These are phyloP conservation scores for Polyommatus icarus DNA, from an alignment of 2,888 invertebrate genomes.

Conservation along the genomic window DNA sequence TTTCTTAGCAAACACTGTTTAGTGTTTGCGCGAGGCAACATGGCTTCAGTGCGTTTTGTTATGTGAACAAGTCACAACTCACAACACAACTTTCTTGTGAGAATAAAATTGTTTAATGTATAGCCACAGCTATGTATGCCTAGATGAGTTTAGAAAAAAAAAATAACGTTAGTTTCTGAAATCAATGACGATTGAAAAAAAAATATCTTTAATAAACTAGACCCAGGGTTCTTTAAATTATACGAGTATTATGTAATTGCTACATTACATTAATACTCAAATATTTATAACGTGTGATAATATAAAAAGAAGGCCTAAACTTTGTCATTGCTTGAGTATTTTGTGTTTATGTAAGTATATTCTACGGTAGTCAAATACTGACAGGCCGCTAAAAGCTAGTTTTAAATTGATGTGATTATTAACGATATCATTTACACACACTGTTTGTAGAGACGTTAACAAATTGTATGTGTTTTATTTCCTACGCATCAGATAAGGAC, in stretches of 20 bases:
- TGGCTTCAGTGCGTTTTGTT: no score
- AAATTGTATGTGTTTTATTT: background rate
- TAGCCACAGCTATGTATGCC: no score
- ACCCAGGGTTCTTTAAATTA: background rate
- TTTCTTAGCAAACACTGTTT: background rate
- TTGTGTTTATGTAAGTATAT: background rate
- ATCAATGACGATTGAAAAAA: no score
- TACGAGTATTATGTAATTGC: background rate
- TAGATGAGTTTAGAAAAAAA: no score
- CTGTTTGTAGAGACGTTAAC: no score
- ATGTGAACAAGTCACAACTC: background rate
- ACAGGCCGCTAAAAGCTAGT: background rate
- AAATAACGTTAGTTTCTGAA: no score
- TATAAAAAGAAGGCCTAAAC: background rate
- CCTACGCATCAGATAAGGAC: background rate
- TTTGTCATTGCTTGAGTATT: constrained; percentile 1
- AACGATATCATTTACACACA: no score
- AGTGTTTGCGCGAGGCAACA: background rate
- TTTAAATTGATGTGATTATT: background rate
- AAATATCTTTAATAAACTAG: no score
- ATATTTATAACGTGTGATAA: background rate
- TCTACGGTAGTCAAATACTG: background rate
- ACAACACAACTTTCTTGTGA: no score
- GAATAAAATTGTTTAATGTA: no score
- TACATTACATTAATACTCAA: background rate